These are phyloP conservation scores for Nematolebias whitei DNA, from an alignment of 2,113 vertebrate genomes.

Conservation along the genomic window DNA sequence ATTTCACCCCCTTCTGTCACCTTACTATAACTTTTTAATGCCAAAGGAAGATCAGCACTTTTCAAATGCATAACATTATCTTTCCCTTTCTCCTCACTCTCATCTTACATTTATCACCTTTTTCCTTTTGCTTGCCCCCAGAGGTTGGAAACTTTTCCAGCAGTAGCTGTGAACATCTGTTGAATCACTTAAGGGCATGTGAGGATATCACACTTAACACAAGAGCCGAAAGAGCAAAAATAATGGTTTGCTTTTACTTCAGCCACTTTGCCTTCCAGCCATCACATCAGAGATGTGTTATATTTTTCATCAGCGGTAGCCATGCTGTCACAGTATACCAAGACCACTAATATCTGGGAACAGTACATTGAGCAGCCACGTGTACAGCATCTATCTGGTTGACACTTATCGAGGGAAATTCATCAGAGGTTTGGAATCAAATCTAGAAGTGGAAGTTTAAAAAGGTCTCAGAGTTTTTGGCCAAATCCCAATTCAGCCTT, in stretches of 20 bases:
- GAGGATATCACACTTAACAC: background rate
- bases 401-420: background rate
- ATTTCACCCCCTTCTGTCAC: background rate
- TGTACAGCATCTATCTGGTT: background rate
- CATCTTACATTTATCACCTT: slow-evolving; percentile 1
- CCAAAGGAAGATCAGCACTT: background rate
- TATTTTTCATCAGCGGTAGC: background rate
- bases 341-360: background rate
- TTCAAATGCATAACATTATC: background rate
- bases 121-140: slow-evolving; percentile 4
- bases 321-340: background rate
- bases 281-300: background rate
- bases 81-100: background rate
- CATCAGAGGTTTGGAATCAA: too few relatives aligned
- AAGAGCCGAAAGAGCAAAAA: background rate
- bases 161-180: background rate
- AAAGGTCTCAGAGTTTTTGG: background rate
- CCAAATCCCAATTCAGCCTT: too few relatives aligned
- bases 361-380: background rate
- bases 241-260: background rate
- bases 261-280: background rate
- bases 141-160: background rate
- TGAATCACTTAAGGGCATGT: background rate
- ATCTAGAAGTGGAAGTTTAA: background rate
- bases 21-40: slow-evolving; percentile 8